Conservation (phyloP, 2,113 vertebrate genomes). For the Ammodytes marinus region DNA sequence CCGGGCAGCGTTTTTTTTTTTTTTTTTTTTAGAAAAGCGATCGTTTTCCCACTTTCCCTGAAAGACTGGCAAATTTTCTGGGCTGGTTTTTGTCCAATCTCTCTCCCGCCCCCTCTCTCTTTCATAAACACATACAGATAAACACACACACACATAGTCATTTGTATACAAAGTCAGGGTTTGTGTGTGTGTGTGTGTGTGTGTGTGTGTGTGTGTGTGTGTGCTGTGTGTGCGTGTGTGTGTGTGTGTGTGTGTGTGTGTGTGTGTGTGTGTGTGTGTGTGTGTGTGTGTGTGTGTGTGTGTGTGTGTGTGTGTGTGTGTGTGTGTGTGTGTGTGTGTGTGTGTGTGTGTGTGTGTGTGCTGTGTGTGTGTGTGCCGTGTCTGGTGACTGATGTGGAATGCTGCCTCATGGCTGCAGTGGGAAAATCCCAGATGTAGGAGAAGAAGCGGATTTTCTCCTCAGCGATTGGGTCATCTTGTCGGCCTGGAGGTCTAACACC, state of each 20-base stretch:
- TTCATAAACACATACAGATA: conserved; percentile 49
- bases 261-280: conserved; percentile 33
- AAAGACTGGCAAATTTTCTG: conserved; percentile 34
- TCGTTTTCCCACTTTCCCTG: conserved; percentile 22
- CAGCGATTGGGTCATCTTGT: conserved; percentile 69
- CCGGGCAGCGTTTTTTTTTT: background rate
- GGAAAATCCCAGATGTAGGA: conserved; percentile 79
- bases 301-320: conserved; percentile 38
- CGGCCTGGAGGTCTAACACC: conserved; percentile 75
- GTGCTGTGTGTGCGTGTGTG: conserved; percentile 57
- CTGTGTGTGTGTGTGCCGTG: conserved; percentile 21
- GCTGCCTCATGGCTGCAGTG: conserved; percentile 63
- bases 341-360: conserved; percentile 38
- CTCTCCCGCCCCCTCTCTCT: background rate
- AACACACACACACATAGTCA: conserved; percentile 39
- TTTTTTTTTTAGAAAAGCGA: conserved; percentile 25
- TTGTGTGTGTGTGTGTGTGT: conserved; percentile 36
- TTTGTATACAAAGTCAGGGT: conserved; percentile 29
- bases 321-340: conserved; percentile 36
- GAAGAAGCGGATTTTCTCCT: conserved; percentile 68
- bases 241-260: conserved; percentile 33
- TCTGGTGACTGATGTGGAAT: conserved; percentile 76
- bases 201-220: conserved; percentile 54
- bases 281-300: conserved; percentile 33
- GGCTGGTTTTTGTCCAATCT: conserved; percentile 17